Evolutionary conservation across 2,888 invertebrate species (phyloP).

Genomic region (Cephus pulcher): DNA sequence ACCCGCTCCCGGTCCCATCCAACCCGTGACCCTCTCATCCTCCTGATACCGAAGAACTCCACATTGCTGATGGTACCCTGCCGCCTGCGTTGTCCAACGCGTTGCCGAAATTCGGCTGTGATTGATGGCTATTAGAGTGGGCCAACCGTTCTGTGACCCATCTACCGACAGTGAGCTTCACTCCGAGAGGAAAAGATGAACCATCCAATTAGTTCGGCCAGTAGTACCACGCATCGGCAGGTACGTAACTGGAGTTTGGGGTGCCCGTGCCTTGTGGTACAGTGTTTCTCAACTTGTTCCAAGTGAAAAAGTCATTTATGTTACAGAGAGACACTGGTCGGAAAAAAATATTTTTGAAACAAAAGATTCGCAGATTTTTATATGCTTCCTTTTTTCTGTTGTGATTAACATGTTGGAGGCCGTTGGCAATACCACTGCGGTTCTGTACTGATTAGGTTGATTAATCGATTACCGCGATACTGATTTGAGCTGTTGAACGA

Average conservation of each 20-base stretch:
- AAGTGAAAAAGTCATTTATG: neutral
- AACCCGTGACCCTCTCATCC: slow-evolving; percentile 21
- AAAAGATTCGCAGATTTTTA: neutral
- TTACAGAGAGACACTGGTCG: neutral
- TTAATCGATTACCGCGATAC: neutral
- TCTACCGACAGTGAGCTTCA: neutral
- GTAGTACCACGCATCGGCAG: neutral
- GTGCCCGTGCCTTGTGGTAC: neutral
- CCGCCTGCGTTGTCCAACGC: slow-evolving; percentile 63
- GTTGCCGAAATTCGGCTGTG: slow-evolving; percentile 66
- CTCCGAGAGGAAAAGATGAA: neutral
- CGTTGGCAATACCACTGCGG: neutral
- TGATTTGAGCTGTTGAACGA: neutral
- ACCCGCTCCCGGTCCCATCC: slow-evolving; percentile 28
- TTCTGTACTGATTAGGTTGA: neutral
- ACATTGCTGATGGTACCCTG: slow-evolving; percentile 63
- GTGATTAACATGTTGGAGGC: neutral
- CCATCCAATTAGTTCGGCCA: neutral
- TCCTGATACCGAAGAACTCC: slow-evolving; percentile 62
- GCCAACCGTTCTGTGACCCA: slow-evolving; percentile 45
- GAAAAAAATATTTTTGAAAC: neutral
- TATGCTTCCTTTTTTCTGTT: neutral
- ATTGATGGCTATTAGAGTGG: slow-evolving; percentile 65
- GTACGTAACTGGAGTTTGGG: neutral
- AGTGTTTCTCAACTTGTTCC: neutral